These are phyloP conservation scores for Tupaia chinensis DNA, from an alignment of 2,113 vertebrate genomes.

Conservation along the genomic window DNA sequence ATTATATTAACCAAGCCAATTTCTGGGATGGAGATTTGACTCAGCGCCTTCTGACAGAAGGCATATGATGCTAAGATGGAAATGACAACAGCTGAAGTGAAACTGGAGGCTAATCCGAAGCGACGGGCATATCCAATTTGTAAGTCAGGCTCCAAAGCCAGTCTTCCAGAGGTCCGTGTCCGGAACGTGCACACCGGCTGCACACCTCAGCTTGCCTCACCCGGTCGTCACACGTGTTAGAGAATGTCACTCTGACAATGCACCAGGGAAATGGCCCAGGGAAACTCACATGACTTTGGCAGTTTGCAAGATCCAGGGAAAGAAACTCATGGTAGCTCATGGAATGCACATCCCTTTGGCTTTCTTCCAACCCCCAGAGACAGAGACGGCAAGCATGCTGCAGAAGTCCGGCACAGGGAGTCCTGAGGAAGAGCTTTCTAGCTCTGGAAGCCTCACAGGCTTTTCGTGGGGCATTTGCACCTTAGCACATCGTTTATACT, in stretches of 20 bases:
- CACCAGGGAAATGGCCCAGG: neutral
- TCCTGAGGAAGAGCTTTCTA: neutral
- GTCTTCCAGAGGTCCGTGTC: neutral
- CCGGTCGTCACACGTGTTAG: neutral
- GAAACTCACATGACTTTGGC: neutral
- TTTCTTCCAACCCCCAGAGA: neutral
- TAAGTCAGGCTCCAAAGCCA: slow-evolving; percentile 37
- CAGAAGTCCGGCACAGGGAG: neutral
- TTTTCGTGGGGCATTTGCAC: neutral
- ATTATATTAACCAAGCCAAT: neutral
- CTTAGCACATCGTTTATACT: neutral
- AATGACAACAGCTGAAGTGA: slow-evolving; percentile 47
- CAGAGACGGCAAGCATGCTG: neutral
- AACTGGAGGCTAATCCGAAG: slow-evolving; percentile 56
- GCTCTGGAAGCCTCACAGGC: neutral
- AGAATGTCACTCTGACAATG: neutral
- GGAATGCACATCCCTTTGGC: neutral
- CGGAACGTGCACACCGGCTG: neutral
- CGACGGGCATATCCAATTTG: slow-evolving; percentile 53
- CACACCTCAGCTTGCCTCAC: neutral
- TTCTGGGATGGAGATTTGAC: slow-evolving; percentile 14
- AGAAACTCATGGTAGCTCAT: neutral
- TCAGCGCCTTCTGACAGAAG: neutral
- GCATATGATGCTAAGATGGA: neutral
- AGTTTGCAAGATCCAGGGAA: neutral